A percentile compares a stretch with the other conserved stretches of the same genome.
These are phyloP conservation scores for Oreochromis niloticus DNA, from an alignment of 2,113 vertebrate genomes.

Conservation along the genomic window DNA sequence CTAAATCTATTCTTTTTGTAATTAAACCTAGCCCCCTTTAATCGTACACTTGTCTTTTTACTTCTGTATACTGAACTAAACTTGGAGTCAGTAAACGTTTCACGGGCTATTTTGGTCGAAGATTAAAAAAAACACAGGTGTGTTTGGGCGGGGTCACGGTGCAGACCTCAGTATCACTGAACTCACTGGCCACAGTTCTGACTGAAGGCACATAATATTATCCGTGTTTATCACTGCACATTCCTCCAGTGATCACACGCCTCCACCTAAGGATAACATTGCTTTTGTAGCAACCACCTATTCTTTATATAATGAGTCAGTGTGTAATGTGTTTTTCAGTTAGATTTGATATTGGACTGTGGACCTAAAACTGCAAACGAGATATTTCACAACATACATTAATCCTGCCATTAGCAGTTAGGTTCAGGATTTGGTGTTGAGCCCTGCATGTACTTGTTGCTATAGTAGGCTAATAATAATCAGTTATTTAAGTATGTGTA, in stretches of 20 bases:
- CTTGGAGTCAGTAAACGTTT: background rate
- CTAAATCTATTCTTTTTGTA: background rate
- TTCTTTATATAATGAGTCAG: background rate
- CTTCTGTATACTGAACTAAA: background rate
- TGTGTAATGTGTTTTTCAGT: background rate
- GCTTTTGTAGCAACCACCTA: background rate
- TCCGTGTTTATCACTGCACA: background rate
- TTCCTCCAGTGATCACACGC: background rate
- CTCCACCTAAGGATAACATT: conserved; percentile 36
- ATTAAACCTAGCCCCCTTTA: background rate
- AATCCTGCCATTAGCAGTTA: background rate
- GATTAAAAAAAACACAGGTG: background rate
- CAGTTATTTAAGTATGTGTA: background rate
- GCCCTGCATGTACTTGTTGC: background rate
- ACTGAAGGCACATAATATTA: background rate
- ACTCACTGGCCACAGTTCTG: background rate
- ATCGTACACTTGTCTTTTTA: fast-evolving
- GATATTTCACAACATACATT: background rate
- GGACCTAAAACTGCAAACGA: background rate
- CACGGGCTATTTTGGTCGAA: background rate
- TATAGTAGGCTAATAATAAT: background rate
- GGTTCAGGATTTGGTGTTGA: background rate
- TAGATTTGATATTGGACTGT: background rate
- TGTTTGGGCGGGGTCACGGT: fast-evolving
- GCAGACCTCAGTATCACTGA: background rate